These are phyloP conservation scores for Ernsta delagoae DNA, from an alignment of 2,888 invertebrate genomes.

Conservation along the genomic window DNA sequence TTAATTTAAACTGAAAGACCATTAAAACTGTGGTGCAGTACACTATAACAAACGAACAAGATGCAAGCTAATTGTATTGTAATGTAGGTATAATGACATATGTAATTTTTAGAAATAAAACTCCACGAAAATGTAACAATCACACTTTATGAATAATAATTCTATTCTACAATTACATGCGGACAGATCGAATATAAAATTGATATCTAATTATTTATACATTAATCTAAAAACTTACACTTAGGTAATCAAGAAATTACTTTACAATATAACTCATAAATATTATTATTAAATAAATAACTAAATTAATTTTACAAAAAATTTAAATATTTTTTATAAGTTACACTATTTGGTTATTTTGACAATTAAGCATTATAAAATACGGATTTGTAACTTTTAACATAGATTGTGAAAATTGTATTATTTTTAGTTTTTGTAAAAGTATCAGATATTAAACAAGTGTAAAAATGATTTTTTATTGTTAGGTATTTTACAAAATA, in stretches of 20 bases:
- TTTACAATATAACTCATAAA: conserved; percentile 18
- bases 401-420: too few relatives aligned
- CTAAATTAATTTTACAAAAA: conserved; percentile 4
- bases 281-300: conserved; percentile 31
- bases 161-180: conserved; percentile 46
- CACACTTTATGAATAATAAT: conserved; percentile 65
- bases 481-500: too few relatives aligned
- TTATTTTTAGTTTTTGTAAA: too few relatives aligned
- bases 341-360: conserved; percentile 30
- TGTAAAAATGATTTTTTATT: too few relatives aligned
- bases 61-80: too few relatives aligned
- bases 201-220: conserved; percentile 20
- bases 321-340: neutral
- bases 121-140: conserved; percentile 57
- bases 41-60: too few relatives aligned
- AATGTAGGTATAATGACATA: too few relatives aligned
- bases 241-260: conserved; percentile 11
- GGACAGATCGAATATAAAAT: conserved; percentile 30
- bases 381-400: too few relatives aligned
- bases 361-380: neutral
- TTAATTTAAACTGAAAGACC: too few relatives aligned
- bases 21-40: too few relatives aligned
- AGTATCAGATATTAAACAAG: too few relatives aligned
- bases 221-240: conserved; percentile 19
- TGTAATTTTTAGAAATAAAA: conserved; percentile 61